Base-by-base conservation (phyloP, 2,888 invertebrate species). In the Tachina grossa region DNA sequence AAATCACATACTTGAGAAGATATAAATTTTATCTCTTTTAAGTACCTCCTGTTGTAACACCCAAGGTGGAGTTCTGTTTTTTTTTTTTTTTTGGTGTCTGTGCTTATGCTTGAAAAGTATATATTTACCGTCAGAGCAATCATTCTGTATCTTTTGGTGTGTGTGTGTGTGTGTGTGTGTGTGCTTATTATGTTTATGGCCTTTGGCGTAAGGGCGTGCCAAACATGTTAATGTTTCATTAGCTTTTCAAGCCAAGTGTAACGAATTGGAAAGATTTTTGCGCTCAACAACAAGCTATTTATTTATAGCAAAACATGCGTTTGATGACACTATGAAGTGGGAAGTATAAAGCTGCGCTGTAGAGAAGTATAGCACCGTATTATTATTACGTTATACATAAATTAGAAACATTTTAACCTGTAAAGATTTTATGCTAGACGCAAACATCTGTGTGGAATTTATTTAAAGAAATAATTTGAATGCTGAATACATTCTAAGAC, bases 181-280 rank as follows among this genome's bases (percentile, higher is more conserved):
- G 31, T 31, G 76, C 83, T 85, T 83, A 79, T 85, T 83, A 79
- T 61, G 79, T 72, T 83, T 83, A 83, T 83, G 71, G 79, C 83
- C 79, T 83, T 79, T 72, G 83, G 85, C 72, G 79, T 69, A 79
- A 82, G 72, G 76, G 83, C 83, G 83, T 85, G 83, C 85, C 72
- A 80, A 85, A 83, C 72, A 85, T 85, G 83, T 66, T 76, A 83
- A 85, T 83, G 85, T 80, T 80, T 85, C 85, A 85, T 83, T 85
- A 79, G 79, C 76, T 85, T 71, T 63, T 61, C 55, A 66, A 76
- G 51, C 79, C 79, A 83, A 83, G 85, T 79, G 85, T 72, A 85
- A 79, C 85, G 85, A 85, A 85, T 80, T 79, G 83, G 83, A 85
- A 85, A 83, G 59, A 57, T 66, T 83, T 75, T 79, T 79, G 41